phyloP scores from a whole-genome alignment of 1,140 invertebrate species.

The Cotesia vestalis region DNA sequence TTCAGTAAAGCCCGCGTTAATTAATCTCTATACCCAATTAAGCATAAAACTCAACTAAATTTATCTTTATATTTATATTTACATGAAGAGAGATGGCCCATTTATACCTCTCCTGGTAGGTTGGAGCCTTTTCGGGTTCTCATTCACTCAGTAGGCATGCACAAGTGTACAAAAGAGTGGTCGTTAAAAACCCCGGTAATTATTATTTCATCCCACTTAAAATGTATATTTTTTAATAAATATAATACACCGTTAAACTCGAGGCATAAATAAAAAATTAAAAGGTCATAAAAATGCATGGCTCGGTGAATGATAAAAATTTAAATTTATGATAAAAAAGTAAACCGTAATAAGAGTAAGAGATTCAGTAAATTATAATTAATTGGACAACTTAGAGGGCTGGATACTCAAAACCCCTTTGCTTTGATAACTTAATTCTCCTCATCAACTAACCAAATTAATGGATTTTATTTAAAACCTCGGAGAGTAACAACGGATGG shows the following conservation, averaged over 20 bases:
- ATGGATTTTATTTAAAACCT: constrained; percentile 2
- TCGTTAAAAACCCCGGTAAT: constrained; percentile 4
- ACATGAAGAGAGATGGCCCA: constrained; percentile 43
- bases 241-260: background rate
- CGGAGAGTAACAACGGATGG: background rate
- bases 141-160: constrained; percentile 13
- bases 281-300: background rate
- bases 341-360: constrained; percentile 46
- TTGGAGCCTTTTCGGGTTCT: constrained; percentile 1
- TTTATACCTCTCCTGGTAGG: constrained; percentile 42
- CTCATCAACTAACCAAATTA: background rate
- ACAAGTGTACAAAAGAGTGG: background rate
- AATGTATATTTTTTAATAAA: background rate
- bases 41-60: constrained; percentile 33
- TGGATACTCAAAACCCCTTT: background rate
- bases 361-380: constrained; percentile 53
- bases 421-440: background rate
- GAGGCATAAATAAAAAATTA: constrained; percentile 7
- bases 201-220: background rate
- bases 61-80: background rate
- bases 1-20: constrained; percentile 47
- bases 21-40: constrained; percentile 56
- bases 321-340: constrained; percentile 18
- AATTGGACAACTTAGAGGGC: constrained; percentile 44
- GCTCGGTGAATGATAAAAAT: background rate